phyloP scores from a whole-genome alignment of 2,888 invertebrate genomes.

The Anarsia innoxiella region DNA sequence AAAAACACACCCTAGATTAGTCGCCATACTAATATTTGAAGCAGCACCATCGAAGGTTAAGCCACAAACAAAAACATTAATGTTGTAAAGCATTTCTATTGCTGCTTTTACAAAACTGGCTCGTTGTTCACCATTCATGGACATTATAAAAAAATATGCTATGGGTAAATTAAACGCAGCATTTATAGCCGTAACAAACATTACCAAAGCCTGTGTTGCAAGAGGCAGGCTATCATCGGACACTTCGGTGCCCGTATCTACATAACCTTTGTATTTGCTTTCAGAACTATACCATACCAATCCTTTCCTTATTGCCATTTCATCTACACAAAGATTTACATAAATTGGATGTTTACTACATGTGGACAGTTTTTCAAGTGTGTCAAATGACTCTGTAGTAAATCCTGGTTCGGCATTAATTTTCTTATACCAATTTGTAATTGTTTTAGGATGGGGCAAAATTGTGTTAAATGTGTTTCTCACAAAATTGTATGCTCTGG shows the following conservation, averaged over 20 bases:
- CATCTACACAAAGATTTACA: conserved; percentile 4
- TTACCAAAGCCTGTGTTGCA: neutral
- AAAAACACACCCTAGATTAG: neutral
- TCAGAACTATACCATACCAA: neutral
- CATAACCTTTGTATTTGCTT: conserved; percentile 1
- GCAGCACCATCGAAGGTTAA: conserved; percentile 6
- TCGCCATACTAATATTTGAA: conserved; percentile 4
- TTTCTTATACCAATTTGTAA: conserved; percentile 7
- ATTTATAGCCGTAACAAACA: neutral
- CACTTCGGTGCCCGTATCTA: conserved; percentile 5
- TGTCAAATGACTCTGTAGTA: neutral
- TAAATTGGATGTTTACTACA: neutral
- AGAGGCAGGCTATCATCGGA: conserved; percentile 2
- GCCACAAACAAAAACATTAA: conserved; percentile 3
- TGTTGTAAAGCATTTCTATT: conserved; percentile 3
- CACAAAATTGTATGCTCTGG: conserved; percentile 8
- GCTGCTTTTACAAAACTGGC: conserved; percentile 1
- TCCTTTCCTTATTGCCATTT: conserved; percentile 5
- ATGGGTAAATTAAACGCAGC: neutral
- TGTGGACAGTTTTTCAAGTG: neutral
- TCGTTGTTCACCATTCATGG: conserved; percentile 3
- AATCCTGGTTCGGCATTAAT: conserved; percentile 6
- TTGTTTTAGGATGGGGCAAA: conserved; percentile 5
- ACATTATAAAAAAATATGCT: neutral
- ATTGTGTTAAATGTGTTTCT: conserved; percentile 7